phyloP scores from a whole-genome alignment of 1,140 invertebrate genomes.

The Diabrotica virgifera region DNA sequence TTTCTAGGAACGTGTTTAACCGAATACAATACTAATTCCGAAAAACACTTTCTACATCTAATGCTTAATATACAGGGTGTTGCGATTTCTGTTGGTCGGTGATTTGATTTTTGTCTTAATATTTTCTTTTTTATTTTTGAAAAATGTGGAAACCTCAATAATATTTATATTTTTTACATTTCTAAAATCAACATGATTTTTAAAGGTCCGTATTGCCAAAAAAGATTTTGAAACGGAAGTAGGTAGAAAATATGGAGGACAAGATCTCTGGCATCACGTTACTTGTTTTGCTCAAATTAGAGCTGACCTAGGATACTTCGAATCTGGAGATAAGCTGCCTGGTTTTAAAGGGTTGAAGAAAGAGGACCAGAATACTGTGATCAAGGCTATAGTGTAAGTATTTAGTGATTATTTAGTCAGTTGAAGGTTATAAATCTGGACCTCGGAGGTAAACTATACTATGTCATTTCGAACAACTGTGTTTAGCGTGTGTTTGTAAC shows the following conservation, averaged over 20 bases:
- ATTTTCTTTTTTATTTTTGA: too few relatives aligned
- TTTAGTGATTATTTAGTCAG: slow-evolving; percentile 18
- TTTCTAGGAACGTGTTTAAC: too few relatives aligned
- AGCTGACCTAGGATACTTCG: slow-evolving; percentile 73
- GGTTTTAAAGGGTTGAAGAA: slow-evolving; percentile 70
- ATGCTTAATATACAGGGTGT: too few relatives aligned
- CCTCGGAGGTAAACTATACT: too few relatives aligned
- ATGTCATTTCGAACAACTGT: too few relatives aligned
- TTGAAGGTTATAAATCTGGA: too few relatives aligned
- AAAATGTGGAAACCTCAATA: not conserved
- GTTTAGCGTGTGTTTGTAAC: too few relatives aligned
- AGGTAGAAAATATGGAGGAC: slow-evolving; percentile 74
- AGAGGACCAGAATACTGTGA: slow-evolving; percentile 72
- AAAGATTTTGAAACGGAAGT: slow-evolving; percentile 82
- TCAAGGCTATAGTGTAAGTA: slow-evolving; percentile 64
- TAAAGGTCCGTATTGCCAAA: slow-evolving; percentile 73
- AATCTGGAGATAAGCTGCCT: slow-evolving; percentile 65
- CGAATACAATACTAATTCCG: too few relatives aligned
- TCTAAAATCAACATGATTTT: too few relatives aligned
- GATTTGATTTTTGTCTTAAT: too few relatives aligned
- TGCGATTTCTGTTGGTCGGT: too few relatives aligned
- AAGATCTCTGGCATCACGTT: slow-evolving; percentile 86
- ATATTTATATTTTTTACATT: not conserved
- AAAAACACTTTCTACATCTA: too few relatives aligned
- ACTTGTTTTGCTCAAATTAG: slow-evolving; percentile 86